Base-by-base conservation (phyloP, 2,797 vertebrate species). In the Crenuchus spilurus region DNA sequence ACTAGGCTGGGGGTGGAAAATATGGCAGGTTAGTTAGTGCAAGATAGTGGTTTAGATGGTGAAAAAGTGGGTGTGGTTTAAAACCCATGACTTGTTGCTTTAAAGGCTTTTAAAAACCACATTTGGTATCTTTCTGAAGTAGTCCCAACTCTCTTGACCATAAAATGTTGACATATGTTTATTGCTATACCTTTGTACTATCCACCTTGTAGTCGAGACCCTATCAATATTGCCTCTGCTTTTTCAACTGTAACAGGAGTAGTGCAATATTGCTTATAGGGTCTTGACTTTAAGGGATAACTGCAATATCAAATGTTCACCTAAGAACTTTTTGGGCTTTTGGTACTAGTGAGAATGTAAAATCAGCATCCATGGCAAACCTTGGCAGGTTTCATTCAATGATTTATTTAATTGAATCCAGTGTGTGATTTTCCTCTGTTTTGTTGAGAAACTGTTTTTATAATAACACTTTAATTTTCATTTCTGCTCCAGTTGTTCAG, bases 231-330 rank as follows among this genome's bases (percentile, higher is more conserved):
- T 97, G 95, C 92, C 94, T 96, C 95, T 97, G 95, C 95, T 97
- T 95, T 92, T 93, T 86, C 84, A 75, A 80, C 84, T 86, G 86
- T 92, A 86, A 86, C 90, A 92, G 91, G 91, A 96, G 95, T 95
- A 97, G 95, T 97, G 95, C 95, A 97, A 96, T 96, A 96, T 96
- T 96, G 95, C 95, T 97, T 96, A 96, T 96, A 97, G 95, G 95
- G 95, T 96, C 94, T 96, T 91, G 93, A 92, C 94, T 94, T 89
- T 91, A 87, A 93, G 94, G 93, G 78, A 74, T 87, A 83, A 85
- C 88, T 87, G 88, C 84, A 72, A 28, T 67, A 67, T 61, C n/a
- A 72, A 48, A 62, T 26, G 1, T 55, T 52, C 13, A 31, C 30
- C 4, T 35, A 2, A 24, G 26, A 22, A 51, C 52, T 61, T 48